Percentiles rank a stretch among this genome's conserved stretches.
These are phyloP conservation scores for Macaria liturata DNA, from an alignment of 2,888 invertebrate species.

Conservation along the genomic window DNA sequence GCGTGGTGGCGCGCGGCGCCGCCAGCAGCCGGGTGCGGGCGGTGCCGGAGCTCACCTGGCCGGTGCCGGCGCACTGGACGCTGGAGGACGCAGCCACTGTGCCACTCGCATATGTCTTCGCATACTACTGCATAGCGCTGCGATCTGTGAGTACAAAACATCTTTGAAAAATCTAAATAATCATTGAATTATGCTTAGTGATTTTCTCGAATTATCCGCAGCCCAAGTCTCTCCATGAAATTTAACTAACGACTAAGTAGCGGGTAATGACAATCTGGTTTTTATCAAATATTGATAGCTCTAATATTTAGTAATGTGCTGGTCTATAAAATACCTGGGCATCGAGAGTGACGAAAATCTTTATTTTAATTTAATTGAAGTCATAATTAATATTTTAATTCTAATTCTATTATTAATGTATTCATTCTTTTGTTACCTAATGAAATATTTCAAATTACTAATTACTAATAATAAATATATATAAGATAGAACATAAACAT, in stretches of 20 bases:
- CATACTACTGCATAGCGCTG: slow-evolving; percentile 58
- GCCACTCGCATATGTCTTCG: slow-evolving; percentile 86
- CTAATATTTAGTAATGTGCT: not conserved
- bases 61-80: slow-evolving; percentile 84
- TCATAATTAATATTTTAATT: no score
- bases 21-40: slow-evolving; percentile 81
- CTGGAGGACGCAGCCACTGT: slow-evolving; percentile 89
- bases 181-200: no score
- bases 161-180: no score
- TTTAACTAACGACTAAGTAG: not conserved
- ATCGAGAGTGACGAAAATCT: no score
- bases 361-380: no score
- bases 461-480: no score
- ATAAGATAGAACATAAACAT: no score
- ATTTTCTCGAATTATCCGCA: no score
- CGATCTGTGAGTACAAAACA: slow-evolving; percentile 36
- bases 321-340: no score
- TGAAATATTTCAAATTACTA: no score
- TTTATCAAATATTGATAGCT: not conserved
- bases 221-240: not conserved
- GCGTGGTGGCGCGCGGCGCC: slow-evolving; percentile 78
- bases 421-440: no score
- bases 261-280: not conserved
- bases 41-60: slow-evolving; percentile 79
- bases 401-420: no score